A percentile compares a stretch with the other conserved stretches of the same genome.
Evolutionary conservation across 2,113 vertebrate species (phyloP).

Genomic region (Tapirus terrestris): DNA sequence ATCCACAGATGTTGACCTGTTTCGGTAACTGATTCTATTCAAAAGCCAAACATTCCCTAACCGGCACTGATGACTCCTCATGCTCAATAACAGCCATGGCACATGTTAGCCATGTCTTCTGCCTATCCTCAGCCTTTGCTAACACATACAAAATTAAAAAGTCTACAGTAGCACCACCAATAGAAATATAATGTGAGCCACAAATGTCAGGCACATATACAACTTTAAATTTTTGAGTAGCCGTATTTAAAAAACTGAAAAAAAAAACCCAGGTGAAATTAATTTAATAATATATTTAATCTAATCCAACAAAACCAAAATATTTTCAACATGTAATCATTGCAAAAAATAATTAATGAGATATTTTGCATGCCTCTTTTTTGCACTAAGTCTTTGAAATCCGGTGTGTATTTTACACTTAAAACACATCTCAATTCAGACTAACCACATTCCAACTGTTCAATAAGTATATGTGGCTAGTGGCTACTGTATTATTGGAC

Average conservation of each 20-base stretch:
- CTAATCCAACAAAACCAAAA: conserved; percentile 32
- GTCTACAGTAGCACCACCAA: not conserved
- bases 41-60: conserved; percentile 46
- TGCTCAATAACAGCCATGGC: not conserved
- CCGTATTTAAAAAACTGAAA: not conserved
- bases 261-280: not conserved
- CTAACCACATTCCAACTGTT: not conserved
- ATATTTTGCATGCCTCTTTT: not conserved
- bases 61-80: not conserved
- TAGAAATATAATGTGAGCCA: conserved; percentile 7
- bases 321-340: not conserved
- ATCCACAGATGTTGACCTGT: not conserved
- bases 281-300: not conserved
- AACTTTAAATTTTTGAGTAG: conserved; percentile 26
- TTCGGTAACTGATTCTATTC: not conserved
- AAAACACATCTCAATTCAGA: not conserved
- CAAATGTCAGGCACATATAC: not conserved
- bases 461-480: not conserved
- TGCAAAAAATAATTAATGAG: not conserved
- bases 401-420: not conserved
- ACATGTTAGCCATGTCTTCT: not conserved
- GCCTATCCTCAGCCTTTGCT: not conserved
- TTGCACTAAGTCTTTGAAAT: conserved; percentile 3
- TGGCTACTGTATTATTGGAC: not conserved
- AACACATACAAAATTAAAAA: conserved; percentile 21